Base-by-base conservation (phyloP, 2,888 invertebrate species). In the Entomobrya proxima region DNA sequence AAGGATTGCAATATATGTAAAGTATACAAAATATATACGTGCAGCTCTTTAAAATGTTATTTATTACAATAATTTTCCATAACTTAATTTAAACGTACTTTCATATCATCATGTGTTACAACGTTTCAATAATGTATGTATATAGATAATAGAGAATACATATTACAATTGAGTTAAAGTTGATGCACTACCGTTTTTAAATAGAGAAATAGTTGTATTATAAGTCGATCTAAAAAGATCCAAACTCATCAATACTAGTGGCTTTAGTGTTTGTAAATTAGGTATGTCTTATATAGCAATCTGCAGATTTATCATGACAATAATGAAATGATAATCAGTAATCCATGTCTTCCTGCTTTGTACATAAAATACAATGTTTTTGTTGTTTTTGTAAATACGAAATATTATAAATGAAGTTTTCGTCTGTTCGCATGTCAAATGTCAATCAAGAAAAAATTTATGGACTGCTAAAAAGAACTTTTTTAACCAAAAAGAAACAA, bases 311-410 rank as follows among this genome's bases (percentile, higher is more conserved):
- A 82, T 86, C 86, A 86, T 88, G 88, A 88, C 88, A 88, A 86
- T 88, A 86, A 55, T 78, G 85, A 85, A 80, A 86, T 84, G 87
- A 87, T 85, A 85, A 87, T 87, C 80, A 87, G 21, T 67, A 85
- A 89, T 89, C 89, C 87, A 84, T 86, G 89, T 89, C 89, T 89
- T 89, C 89, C 89, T 82, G 75, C 37, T 82, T 78, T 88, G 86
- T 86, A 87, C 82, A 87, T 85, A 85, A 64, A 72, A 52, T 82
- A 18, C n/a, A n/a, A n/a, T n/a, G 7, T 40, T 40, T 40, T 40
- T 40, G 7, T 40, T 47, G 50, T 75, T 75, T 47, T 55, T 75
- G 75, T 75, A 75, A 32, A 52, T 75, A 55, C 21, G 24, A 18
- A 55, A n/a, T 18, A 55, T 18, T 11, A 55, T 55, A 24, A 9